These are phyloP conservation scores for Euura saliciscinereae DNA, from an alignment of 1,140 invertebrate species.

Conservation along the genomic window DNA sequence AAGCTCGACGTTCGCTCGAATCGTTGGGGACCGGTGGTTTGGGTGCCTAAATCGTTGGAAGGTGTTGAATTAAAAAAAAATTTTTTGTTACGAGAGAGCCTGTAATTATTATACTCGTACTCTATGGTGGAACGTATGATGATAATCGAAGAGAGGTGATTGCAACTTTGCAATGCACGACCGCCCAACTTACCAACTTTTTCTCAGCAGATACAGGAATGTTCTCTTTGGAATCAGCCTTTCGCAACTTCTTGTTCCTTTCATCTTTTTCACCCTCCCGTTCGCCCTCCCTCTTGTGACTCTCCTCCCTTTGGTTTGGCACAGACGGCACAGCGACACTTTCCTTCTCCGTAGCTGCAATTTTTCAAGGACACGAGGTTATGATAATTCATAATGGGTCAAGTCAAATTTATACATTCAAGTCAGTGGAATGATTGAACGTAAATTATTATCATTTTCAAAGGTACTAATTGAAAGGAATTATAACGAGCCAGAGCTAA, in stretches of 20 bases:
- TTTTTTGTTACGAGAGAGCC: no score
- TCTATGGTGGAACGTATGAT: no score
- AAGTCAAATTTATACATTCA: constrained; percentile 12
- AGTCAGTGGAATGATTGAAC: constrained; percentile 10
- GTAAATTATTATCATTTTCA: constrained; percentile 7
- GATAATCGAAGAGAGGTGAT: no score
- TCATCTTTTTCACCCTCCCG: constrained; percentile 59
- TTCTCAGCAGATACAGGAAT: constrained; percentile 57
- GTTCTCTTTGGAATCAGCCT: constrained; percentile 58
- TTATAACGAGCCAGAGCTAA: not conserved
- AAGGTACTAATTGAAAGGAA: not conserved
- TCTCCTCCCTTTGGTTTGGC: constrained; percentile 53
- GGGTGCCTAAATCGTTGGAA: constrained; percentile 42
- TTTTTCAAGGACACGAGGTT: constrained; percentile 12
- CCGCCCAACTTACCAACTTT: constrained; percentile 54
- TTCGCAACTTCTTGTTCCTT: constrained; percentile 58
- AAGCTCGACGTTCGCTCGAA: constrained; percentile 48
- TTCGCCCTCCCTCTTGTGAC: constrained; percentile 57
- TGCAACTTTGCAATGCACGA: no score
- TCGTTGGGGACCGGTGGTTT: constrained; percentile 53
- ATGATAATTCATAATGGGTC: not conserved
- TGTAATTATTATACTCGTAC: no score
- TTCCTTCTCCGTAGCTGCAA: constrained; percentile 53
- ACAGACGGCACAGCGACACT: constrained; percentile 42
- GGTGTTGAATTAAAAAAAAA: no score